Evolutionary conservation across 2,797 vertebrate genomes (phyloP), one percentile per base, ranked within the genome.

Genomic region (Tamandua tetradactyla): DNA sequence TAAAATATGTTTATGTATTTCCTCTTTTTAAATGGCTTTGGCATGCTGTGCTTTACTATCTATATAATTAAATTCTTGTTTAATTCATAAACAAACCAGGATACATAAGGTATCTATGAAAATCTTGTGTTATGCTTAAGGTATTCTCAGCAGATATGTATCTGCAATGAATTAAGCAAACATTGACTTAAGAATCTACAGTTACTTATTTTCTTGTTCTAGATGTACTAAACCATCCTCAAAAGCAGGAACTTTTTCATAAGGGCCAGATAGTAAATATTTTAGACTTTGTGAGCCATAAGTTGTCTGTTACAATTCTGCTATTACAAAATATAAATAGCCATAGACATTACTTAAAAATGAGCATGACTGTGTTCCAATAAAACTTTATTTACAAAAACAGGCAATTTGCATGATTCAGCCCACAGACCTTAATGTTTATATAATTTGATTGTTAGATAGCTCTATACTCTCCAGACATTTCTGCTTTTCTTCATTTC

Each of bases 1-100:
- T 89, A 86, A 93, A 95, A 32, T 10, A n/a, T 71, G 32, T 35
- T 64, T 68, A 82, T 49, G 7, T n/a, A 84, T 93, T 44, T 64
- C 23, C 3, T 25, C 57, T 61, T 94, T 87, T 79, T 25, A 94
- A 94, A 57, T 89, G 27, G 62, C 14, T 80, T 78, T 79, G 59
- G 10, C 1, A 92, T 79, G 9, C 9, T 37, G 4, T 79, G 69
- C 69, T 86, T 91, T 59, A 3, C 15, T 94, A 30, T 30, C 52
- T 40, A 78, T 11, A 49, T 42, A 64, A 85, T 69, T 35, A 71
- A 44, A 89, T 59, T 57, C 95, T 80, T 95, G 55, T 32, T 20
- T 78, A 82, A 61, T 83, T 94, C 59, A 71, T 47, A 74, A 75
- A 3, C 30, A 89, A 62, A 42, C 89, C 30, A 89, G 30, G 22